These are phyloP conservation scores for Agrochola lota DNA, from an alignment of 2,888 invertebrate species.

Conservation along the genomic window DNA sequence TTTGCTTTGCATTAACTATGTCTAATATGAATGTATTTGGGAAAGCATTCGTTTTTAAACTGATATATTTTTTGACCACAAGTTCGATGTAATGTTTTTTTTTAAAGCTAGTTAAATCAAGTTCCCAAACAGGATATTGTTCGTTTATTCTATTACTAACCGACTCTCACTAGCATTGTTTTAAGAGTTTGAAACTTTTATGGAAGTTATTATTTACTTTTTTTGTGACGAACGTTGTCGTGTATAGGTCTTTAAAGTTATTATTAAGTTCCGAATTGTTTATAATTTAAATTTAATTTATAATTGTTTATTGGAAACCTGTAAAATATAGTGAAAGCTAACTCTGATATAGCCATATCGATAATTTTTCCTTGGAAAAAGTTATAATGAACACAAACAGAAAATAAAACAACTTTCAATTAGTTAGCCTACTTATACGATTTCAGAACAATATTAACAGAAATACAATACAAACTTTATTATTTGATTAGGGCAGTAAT, in stretches of 20 bases:
- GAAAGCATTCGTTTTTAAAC: background rate
- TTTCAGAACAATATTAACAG: conserved; percentile 32
- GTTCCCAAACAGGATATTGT: background rate
- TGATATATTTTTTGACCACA: background rate
- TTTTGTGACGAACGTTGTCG: background rate
- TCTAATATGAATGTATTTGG: conserved; percentile 3
- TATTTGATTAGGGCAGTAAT: conserved; percentile 45
- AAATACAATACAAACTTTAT: conserved; percentile 45
- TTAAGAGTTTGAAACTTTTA: background rate
- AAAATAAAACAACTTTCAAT: conserved; percentile 37
- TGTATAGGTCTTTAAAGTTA: background rate
- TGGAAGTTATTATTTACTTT: background rate
- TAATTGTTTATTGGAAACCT: background rate
- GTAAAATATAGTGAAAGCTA: background rate
- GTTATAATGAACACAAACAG: conserved; percentile 7
- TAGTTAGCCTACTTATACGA: conserved; percentile 15
- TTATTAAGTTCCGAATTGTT: background rate
- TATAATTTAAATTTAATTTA: too few relatives aligned
- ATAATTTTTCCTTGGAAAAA: conserved; percentile 15
- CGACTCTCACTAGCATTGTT: background rate
- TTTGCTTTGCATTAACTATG: conserved; percentile 9
- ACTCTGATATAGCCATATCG: background rate
- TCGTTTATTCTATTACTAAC: background rate
- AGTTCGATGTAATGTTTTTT: conserved; percentile 1
- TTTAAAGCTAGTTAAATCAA: background rate